Conservation (phyloP, 2,888 invertebrate genomes). For the Lepidocyrtoides sp. region DNA sequence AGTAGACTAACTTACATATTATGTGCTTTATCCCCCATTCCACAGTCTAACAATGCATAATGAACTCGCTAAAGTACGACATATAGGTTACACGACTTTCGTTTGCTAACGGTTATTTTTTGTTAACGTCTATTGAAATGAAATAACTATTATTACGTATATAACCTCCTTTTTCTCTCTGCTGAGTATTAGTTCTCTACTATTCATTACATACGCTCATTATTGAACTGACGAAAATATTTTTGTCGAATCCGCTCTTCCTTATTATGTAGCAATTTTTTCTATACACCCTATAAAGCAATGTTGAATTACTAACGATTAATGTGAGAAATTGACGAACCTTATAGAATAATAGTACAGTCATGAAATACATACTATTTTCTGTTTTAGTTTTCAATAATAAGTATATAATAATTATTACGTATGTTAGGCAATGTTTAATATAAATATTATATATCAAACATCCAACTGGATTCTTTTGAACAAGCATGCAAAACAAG, state of each 20-base stretch:
- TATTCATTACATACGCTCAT: no score
- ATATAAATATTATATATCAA: neutral
- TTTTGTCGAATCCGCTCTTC: neutral
- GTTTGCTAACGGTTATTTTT: neutral
- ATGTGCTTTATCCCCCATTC: neutral
- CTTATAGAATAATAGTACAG: neutral
- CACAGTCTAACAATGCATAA: no score
- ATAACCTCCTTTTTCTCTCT: neutral
- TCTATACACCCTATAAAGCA: no score
- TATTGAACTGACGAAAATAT: slow-evolving; percentile 1
- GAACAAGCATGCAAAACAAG: slow-evolving; percentile 52
- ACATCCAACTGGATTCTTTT: slow-evolving; percentile 18
- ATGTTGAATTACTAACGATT: no score
- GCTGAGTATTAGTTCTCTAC: slow-evolving; percentile 24
- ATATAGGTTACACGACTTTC: neutral
- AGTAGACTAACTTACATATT: no score
- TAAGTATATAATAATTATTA: no score
- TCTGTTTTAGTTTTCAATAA: no score
- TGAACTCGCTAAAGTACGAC: no score
- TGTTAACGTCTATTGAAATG: neutral
- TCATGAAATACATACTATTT: no score
- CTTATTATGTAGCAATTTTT: neutral
- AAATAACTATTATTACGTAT: no score
- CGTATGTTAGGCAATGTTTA: slow-evolving; percentile 13
- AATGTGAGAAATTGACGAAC: neutral